A percentile compares a stretch with the other conserved stretches of the same genome.
Evolutionary conservation across 2,113 vertebrate species (phyloP).

Genomic region (Cnemophilus loriae): DNA sequence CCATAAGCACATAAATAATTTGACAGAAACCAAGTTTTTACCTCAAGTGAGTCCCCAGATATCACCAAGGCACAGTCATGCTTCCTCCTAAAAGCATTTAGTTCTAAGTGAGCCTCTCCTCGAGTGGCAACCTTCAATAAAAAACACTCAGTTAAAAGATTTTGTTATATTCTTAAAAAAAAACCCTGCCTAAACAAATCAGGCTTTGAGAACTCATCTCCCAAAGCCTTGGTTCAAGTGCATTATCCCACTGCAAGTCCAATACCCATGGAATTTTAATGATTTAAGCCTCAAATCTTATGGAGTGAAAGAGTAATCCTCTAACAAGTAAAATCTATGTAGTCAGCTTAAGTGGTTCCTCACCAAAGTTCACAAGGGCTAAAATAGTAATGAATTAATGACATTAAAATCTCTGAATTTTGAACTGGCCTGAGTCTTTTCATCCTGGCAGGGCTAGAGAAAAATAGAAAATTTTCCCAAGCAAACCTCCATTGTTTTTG

Average conservation of each 20-base stretch:
- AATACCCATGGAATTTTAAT: neutral
- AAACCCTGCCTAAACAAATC: neutral
- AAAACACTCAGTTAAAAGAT: neutral
- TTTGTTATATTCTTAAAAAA: neutral
- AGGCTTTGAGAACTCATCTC: neutral
- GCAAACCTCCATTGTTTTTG: neutral
- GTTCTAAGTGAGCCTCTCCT: slow-evolving; percentile 94
- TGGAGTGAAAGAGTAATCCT: neutral
- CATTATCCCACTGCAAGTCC: neutral
- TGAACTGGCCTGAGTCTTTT: neutral
- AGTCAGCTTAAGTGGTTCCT: neutral
- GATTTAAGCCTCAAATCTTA: neutral
- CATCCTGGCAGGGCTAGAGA: neutral
- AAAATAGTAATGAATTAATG: neutral
- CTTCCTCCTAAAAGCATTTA: slow-evolving; percentile 95
- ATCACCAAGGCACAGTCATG: slow-evolving; percentile 97
- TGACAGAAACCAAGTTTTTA: slow-evolving; percentile 53
- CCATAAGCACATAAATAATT: neutral
- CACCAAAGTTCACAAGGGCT: neutral
- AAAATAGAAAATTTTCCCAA: neutral
- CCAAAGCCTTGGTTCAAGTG: neutral
- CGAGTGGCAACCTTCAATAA: slow-evolving; percentile 83
- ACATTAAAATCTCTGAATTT: neutral
- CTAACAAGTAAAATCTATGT: neutral
- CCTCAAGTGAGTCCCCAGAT: slow-evolving; percentile 95